phyloP scores from a whole-genome alignment of 2,113 vertebrate species.

The Limnothrissa miodon region DNA sequence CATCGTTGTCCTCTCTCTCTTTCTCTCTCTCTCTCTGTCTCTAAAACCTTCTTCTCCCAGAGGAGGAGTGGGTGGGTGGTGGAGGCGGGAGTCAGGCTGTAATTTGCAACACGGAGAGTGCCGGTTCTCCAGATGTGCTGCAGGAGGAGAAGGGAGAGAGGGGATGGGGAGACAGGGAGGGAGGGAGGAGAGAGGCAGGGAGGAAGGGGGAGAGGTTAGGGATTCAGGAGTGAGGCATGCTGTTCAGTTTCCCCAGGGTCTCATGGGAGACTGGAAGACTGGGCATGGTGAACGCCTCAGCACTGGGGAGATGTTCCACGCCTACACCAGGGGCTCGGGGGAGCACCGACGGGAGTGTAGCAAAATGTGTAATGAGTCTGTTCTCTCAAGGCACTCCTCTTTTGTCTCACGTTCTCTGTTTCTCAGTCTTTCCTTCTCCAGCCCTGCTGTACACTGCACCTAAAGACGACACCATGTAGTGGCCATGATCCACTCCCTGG shows the following conservation, averaged over 20 bases:
- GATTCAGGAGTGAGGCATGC: background rate
- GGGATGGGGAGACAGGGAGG: background rate
- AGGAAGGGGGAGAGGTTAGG: background rate
- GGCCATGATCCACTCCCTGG: background rate
- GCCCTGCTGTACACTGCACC: background rate
- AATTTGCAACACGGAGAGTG: conserved; percentile 9
- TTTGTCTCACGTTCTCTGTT: background rate
- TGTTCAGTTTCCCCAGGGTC: background rate
- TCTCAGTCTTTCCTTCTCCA: background rate
- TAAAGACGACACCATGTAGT: background rate
- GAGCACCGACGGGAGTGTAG: background rate
- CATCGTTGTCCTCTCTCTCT: background rate
- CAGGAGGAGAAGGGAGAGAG: background rate
- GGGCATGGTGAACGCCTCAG: background rate
- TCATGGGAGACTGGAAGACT: background rate
- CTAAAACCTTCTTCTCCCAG: background rate
- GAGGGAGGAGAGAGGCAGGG: background rate
- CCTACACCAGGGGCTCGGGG: conserved; percentile 1
- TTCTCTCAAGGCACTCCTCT: background rate
- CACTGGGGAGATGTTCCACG: conserved; percentile 9
- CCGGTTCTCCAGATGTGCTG: background rate
- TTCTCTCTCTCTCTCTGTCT: background rate
- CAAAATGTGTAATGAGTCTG: background rate
- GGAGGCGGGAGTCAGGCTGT: background rate
- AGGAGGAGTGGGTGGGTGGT: background rate